These are phyloP conservation scores for Spodoptera litura DNA, from an alignment of 1,140 invertebrate species.

Conservation along the genomic window DNA sequence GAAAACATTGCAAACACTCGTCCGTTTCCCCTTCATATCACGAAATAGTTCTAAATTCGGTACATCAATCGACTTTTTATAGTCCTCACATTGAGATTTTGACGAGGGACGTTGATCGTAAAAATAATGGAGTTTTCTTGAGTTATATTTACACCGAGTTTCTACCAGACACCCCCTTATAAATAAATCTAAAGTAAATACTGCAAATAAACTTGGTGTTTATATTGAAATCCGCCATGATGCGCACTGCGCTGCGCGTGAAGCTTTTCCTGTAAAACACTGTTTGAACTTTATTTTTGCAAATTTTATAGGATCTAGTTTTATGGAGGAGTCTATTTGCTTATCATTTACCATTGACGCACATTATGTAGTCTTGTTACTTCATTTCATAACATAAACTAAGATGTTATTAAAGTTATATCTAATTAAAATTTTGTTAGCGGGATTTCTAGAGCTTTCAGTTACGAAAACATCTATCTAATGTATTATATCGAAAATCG, in stretches of 20 bases:
- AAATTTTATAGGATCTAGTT: slow-evolving; percentile 11
- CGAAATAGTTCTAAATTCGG: slow-evolving; percentile 47
- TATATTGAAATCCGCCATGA: slow-evolving; percentile 10
- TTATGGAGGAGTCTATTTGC: not conserved
- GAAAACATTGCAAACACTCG: slow-evolving; percentile 29
- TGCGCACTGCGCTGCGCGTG: not conserved
- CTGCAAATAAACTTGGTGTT: slow-evolving; percentile 21
- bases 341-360: not conserved
- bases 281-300: slow-evolving; percentile 14
- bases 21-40: not conserved
- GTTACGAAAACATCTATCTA: not conserved
- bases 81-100: slow-evolving; percentile 42
- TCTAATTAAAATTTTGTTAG: not conserved
- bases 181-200: slow-evolving; percentile 44
- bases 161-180: slow-evolving; percentile 40
- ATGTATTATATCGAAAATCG: not conserved
- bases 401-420: not conserved
- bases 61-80: slow-evolving; percentile 43
- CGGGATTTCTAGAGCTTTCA: not conserved
- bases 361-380: not conserved
- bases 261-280: not conserved
- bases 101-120: slow-evolving; percentile 17
- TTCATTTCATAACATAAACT: not conserved
- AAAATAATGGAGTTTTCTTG: slow-evolving; percentile 41
- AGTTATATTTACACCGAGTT: slow-evolving; percentile 10